Percentiles rank a stretch among this genome's conserved stretches.
Conservation (phyloP, 2,113 vertebrate genomes). For the Holacanthus passer region DNA sequence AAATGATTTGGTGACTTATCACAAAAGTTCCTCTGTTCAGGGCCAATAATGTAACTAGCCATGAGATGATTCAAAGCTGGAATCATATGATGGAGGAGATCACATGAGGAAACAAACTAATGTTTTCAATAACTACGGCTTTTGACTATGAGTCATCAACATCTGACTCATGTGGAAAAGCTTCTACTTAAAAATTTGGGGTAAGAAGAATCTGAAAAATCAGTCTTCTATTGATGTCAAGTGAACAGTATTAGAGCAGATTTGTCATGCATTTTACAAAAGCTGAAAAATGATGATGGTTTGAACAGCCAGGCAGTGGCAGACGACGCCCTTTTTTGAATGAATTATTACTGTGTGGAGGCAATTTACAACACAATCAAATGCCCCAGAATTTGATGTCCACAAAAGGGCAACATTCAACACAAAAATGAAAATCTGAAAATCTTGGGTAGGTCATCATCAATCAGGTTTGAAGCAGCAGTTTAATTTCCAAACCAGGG, state of each 20-base stretch:
- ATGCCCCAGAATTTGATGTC: too few species aligned
- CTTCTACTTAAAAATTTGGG: slow-evolving; percentile 3
- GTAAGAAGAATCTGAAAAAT: slow-evolving; percentile 1
- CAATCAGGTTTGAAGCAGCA: too few species aligned
- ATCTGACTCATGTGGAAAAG: slow-evolving; percentile 67
- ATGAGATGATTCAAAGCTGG: slow-evolving; percentile 19
- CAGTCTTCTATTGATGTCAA: slow-evolving; percentile 25
- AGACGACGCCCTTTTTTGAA: too few species aligned
- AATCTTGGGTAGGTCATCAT: too few species aligned
- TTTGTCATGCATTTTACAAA: not conserved
- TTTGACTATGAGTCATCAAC: slow-evolving; percentile 66
- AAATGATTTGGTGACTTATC: slow-evolving; percentile 6
- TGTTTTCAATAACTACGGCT: slow-evolving; percentile 38
- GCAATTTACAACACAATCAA: too few species aligned
- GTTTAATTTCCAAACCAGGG: too few species aligned
- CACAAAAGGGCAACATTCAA: too few species aligned
- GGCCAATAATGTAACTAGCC: not conserved
- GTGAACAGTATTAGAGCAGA: slow-evolving; percentile 28
- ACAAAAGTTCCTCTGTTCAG: slow-evolving; percentile 51
- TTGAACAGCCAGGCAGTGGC: not conserved
- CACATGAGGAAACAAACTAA: slow-evolving; percentile 58
- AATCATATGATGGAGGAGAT: slow-evolving; percentile 62
- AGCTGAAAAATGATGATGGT: not conserved
- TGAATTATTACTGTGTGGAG: not conserved
- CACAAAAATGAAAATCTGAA: too few species aligned